Evolutionary conservation across 2,113 vertebrate genomes (phyloP), one percentile per base, ranked within the genome.

Genomic region (Thomomys bottae): DNA sequence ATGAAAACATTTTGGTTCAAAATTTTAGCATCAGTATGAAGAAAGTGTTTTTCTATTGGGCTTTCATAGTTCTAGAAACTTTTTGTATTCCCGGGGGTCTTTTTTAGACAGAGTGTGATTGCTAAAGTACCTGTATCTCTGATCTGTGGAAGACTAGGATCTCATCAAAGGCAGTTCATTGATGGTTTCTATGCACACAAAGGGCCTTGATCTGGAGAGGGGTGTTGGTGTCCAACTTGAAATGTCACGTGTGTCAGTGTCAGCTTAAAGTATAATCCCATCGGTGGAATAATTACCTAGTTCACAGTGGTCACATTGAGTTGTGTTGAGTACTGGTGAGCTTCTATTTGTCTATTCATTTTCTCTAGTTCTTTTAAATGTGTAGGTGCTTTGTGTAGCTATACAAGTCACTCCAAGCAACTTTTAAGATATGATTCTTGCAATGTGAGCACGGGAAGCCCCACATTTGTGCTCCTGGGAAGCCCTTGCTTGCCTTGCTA

Each of bases 381-480:
- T 30, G 0, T 15, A 1, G 8, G 2, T 67, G 40, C 8, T 64
- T 89, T 64, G 23, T 71, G 61, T 68, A 18, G n/a, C 1, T 72
- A 89, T 49, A 23, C 3, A 57, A 45, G 49, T 61, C 26, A 0
- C 8, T 71, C 84, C 68, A 32, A 57, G 61, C 2, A 0, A 6
- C 54, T 88, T 54, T 11, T 42, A 79, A 78, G 72, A 45, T 66
- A 14, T 38, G 2, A 10, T 61, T 54, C 63, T 82, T 87, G 87
- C 91, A 8, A 8, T 92, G 93, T 91, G 24, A 3, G 1, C n/a
- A 42, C 49, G 90, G 90, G 72, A 90, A 61, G 21, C 8, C 73
- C 34, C 77, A 8, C 6, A 2, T 66, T n/a, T 84, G 26, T 70
- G 34, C 34, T 88, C 70, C 5, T 34, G 21, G 42, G 0, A 0